Evolutionary conservation across 2,797 vertebrate genomes (phyloP), one percentile per base, ranked within the genome.

Genomic region (Tolypeutes matacus): DNA sequence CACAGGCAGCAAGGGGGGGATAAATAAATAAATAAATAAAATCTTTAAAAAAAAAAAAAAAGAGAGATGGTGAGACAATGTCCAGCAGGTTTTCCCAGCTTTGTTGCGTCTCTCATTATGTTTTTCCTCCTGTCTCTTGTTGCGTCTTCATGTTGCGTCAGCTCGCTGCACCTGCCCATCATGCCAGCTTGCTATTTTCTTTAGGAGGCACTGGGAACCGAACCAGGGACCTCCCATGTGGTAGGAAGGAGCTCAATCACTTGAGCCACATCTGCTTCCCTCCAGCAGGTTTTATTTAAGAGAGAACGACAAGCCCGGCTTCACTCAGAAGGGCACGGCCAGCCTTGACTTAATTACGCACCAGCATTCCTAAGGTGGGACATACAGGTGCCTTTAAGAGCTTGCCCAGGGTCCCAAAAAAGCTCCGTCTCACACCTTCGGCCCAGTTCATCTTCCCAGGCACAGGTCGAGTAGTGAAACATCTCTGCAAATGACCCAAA

Each of bases 281-380:
- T n/a, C 51, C 62, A 29, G 85, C 1, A n/a, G 64, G 25, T 77
- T 89, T 67, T 60, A n/a, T 62, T 77, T 73, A 89, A 49, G 36
- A 46, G 90, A 72, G 17, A 81, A 51, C 6, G 69, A 27, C 73
- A 25, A 34, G 18, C 2, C 3, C 12, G 29, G n/a, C 2, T 39
- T 51, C 39, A 27, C 29, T 87, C 27, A 34, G 69, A 58, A 36
- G 23, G 58, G 29, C 42, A 64, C 34, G 14, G 56, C 36, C 85
- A 86, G n/a, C n/a, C 10, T 49, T 12, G 34, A 56, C 49, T 78
- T 76, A 46, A 25, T 17, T 27, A n/a, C 14, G 3, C 51, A 67
- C 80, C 53, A 46, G 3, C 29, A 27, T 9, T 10, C 12, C 29
- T 1, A 7, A 25, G 3, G 36, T 9, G 69, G 49, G 27, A n/a